Evolutionary conservation across 2,113 vertebrate genomes (phyloP).

Genomic region (Cinclus cinclus): DNA sequence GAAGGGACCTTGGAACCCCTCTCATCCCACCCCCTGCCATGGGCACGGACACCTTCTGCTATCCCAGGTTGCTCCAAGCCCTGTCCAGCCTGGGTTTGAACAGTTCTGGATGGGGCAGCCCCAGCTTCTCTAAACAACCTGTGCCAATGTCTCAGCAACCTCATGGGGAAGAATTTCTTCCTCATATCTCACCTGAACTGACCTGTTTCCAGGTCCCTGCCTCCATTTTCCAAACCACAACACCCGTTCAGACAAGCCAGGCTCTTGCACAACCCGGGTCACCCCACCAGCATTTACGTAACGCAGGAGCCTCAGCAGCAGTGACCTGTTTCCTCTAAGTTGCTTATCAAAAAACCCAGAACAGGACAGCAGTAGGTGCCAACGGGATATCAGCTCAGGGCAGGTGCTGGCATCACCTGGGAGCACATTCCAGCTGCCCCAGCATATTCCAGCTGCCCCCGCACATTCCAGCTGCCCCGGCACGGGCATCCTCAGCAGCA

Average conservation of each 20-base stretch:
- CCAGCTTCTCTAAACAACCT: not conserved
- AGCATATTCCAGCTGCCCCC: not conserved
- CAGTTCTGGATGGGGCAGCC: not conserved
- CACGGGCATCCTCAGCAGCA: rapidly evolving
- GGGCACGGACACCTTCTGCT: not conserved
- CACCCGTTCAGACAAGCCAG: not conserved
- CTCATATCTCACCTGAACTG: not conserved
- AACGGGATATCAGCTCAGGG: rapidly evolving
- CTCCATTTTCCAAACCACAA: not conserved
- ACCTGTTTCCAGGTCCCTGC: not conserved
- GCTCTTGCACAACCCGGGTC: not conserved
- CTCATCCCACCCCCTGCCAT: not conserved
- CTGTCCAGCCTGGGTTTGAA: rapidly evolving
- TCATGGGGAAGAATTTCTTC: not conserved
- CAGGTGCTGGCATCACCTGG: not conserved
- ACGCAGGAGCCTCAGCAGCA: not conserved
- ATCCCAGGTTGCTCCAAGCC: not conserved
- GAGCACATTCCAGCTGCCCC: not conserved
- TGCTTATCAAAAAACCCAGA: rapidly evolving
- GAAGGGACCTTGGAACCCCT: not conserved
- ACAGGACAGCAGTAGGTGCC: not conserved
- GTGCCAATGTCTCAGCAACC: not conserved
- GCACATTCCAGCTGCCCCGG: rapidly evolving
- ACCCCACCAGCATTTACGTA: not conserved
- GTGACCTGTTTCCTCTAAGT: not conserved